Evolutionary conservation across 2,113 vertebrate genomes (phyloP).

Genomic region (Phylloscopus trochiloides): DNA sequence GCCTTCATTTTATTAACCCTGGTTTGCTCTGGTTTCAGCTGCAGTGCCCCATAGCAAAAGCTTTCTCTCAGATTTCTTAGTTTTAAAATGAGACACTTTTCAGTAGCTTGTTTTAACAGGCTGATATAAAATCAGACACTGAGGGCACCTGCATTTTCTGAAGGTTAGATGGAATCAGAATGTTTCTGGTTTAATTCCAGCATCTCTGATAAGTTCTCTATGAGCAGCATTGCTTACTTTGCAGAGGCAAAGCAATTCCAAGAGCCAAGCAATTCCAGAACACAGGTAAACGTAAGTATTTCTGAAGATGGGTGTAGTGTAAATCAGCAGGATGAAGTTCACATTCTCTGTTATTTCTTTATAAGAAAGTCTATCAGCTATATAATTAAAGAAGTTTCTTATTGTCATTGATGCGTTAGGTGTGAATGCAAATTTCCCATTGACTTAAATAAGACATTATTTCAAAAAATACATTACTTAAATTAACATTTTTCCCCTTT

Average conservation of each 20-base stretch:
- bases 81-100: not conserved
- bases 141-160: not conserved
- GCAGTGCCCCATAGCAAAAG: not conserved
- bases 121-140: not conserved
- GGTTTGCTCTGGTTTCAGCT: not conserved
- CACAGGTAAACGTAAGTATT: not conserved
- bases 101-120: not conserved
- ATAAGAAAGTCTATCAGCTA: not conserved
- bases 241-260: not conserved
- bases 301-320: not conserved
- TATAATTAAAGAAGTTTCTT: not conserved
- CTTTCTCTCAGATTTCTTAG: not conserved
- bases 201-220: not conserved
- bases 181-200: not conserved
- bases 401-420: not conserved
- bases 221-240: not conserved
- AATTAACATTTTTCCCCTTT: rapidly evolving
- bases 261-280: not conserved
- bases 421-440: not conserved
- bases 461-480: not conserved
- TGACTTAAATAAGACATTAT: not conserved
- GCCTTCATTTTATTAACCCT: not conserved
- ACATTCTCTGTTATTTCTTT: not conserved
- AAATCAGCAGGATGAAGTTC: not conserved
- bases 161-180: not conserved